Evolutionary conservation across 2,797 vertebrate species (phyloP).

Genomic region (Sebastes minor): DNA sequence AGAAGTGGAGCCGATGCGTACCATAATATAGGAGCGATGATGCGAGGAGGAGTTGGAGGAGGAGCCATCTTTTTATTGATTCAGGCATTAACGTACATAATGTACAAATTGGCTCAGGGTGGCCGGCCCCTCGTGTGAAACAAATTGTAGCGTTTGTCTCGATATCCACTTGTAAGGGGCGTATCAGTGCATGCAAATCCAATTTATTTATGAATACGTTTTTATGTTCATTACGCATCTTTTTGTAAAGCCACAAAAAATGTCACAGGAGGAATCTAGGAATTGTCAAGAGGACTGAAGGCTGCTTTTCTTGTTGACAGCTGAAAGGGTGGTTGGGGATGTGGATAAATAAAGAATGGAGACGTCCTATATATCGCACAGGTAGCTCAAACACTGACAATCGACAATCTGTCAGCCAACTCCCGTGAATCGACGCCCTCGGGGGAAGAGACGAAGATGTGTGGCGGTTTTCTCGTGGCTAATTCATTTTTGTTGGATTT

Average conservation of each 20-base stretch:
- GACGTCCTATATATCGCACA: slow-evolving; percentile 50
- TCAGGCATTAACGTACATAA: slow-evolving; percentile 64
- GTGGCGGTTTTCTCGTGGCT: slow-evolving; percentile 34
- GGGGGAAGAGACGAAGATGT: slow-evolving; percentile 16
- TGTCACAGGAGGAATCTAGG: slow-evolving; percentile 2
- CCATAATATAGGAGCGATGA: slow-evolving; percentile 28
- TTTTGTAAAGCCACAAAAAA: background rate
- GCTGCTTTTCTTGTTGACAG: slow-evolving; percentile 43
- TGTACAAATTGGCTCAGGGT: slow-evolving; percentile 58
- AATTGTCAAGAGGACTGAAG: slow-evolving; percentile 24
- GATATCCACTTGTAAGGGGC: slow-evolving; percentile 39
- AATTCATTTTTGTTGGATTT: slow-evolving; percentile 48
- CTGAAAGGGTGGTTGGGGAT: slow-evolving; percentile 15
- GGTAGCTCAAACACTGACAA: slow-evolving; percentile 47
- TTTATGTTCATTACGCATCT: background rate
- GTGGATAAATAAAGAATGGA: slow-evolving; percentile 53
- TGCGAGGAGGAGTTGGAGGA: slow-evolving; percentile 16
- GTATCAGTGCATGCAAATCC: slow-evolving; percentile 16
- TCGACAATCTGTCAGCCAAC: slow-evolving; percentile 50
- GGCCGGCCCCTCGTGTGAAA: slow-evolving; percentile 51
- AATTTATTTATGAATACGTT: slow-evolving; percentile 22
- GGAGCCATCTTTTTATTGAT: slow-evolving; percentile 63
- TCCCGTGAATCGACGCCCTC: slow-evolving; percentile 37
- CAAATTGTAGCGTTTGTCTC: slow-evolving; percentile 57
- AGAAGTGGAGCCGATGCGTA: slow-evolving; percentile 33